Evolutionary conservation across 2,113 vertebrate species (phyloP).

Genomic region (Gymnobelideus leadbeateri): DNA sequence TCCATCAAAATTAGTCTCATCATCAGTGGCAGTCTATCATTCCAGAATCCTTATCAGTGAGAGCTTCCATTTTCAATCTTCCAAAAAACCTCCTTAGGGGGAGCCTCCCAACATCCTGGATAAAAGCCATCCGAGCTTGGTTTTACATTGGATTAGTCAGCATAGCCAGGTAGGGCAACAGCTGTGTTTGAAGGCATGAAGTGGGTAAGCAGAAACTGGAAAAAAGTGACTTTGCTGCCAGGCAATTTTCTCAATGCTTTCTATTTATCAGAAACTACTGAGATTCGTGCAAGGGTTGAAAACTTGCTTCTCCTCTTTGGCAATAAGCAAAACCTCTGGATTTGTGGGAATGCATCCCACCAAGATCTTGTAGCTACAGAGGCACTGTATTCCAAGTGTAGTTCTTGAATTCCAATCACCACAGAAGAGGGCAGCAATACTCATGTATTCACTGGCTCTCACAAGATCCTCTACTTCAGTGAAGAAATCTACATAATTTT

Average conservation of each 20-base stretch:
- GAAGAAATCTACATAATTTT: conserved; percentile 97
- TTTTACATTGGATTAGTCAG: conserved; percentile 94
- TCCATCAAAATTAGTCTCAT: conserved; percentile 67
- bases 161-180: conserved; percentile 93
- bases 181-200: conserved; percentile 91
- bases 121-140: conserved; percentile 95
- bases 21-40: conserved; percentile 82
- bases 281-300: conserved; percentile 95
- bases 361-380: conserved; percentile 91
- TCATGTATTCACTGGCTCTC: conserved; percentile 93
- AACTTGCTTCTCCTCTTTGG: conserved; percentile 89
- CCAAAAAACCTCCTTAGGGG: conserved; percentile 87
- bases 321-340: conserved; percentile 86
- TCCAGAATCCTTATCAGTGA: conserved; percentile 91
- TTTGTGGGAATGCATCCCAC: conserved; percentile 93
- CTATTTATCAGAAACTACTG: conserved; percentile 93
- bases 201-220: conserved; percentile 92
- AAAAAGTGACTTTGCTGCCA: conserved; percentile 92
- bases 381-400: conserved; percentile 89
- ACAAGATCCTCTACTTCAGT: conserved; percentile 90
- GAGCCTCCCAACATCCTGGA: conserved; percentile 94
- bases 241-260: conserved; percentile 95
- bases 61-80: conserved; percentile 91
- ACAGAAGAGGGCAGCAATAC: conserved; percentile 91
- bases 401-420: conserved; percentile 90